Base-by-base conservation (phyloP, 30 jellyfish, hydroid and myxozoan genomes). In the Cassiopea xamachana region DNA sequence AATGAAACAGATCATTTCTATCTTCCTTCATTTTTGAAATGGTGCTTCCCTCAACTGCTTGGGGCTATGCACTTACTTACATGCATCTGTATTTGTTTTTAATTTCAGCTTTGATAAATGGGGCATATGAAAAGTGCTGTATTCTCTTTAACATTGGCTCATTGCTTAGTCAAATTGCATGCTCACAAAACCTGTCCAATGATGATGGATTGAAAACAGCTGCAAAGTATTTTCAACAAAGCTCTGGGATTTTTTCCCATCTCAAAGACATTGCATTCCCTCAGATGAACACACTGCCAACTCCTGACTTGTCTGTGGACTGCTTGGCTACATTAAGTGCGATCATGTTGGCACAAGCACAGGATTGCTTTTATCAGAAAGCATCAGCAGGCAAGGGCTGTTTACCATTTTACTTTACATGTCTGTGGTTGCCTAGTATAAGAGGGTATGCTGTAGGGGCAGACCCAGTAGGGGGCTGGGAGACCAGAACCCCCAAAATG, bases 341-440 rank as follows among this genome's bases (percentile, higher is more conserved):
- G 55, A 80, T 92, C 82, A 92, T 96, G 99, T 73, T 92, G 14
- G 99, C 99, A 17, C 98, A 96, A 69, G 99, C 99, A n/a, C 99
- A 96, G 62, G 99, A 96, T 69, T 92, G 98, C 68, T 96, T 92
- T 73, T 96, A 96, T 81, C 89, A 83, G 19, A 95, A 96, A 70
- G 99, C 99, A 72, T 84, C 98, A 7, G 85, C 98, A 60, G 98
- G 99, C 92, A 73, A 82, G 92, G 70, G 45, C 13, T 18, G 10
- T 47, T 44, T 18, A 70, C 59, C 46, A 4, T 73, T n/a, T 19
- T 27, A 14, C 78, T 27, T 27, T 27, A 27, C 39, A 27, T 27
- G 39, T 27, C 39, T 27, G 39, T 27, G 39, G 39, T 27, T 27
- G 39, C 39, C 39, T 27, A 27, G 39, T 27, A 27, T 27, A 27